Conservation (phyloP, 2,113 vertebrate genomes). For the Corapipo altera region DNA sequence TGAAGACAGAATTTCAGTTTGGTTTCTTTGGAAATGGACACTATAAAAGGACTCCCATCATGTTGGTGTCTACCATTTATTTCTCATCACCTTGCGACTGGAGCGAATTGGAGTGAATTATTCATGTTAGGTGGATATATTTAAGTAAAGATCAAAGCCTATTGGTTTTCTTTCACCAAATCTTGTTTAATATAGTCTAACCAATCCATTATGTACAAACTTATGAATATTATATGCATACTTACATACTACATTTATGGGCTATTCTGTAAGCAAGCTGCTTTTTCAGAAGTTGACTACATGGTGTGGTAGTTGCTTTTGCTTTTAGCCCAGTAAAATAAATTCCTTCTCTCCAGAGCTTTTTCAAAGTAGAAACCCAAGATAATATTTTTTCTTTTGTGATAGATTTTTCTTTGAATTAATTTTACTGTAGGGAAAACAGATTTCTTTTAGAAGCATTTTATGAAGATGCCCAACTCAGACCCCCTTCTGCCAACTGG, state of each 20-base stretch:
- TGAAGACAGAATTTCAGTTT: constrained; percentile 1
- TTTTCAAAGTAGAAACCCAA: background rate
- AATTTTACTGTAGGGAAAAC: background rate
- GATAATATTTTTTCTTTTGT: background rate
- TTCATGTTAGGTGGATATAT: background rate
- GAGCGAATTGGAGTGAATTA: background rate
- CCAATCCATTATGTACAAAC: background rate
- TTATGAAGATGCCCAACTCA: background rate
- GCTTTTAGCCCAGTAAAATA: background rate
- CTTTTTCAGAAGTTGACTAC: background rate
- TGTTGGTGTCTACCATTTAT: background rate
- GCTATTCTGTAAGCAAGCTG: background rate
- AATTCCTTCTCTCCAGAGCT: background rate
- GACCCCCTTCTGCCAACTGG: background rate
- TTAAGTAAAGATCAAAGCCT: background rate
- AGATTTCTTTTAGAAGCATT: background rate
- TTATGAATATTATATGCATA: background rate
- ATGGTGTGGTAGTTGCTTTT: background rate
- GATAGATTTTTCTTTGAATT: background rate
- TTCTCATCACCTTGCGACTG: background rate
- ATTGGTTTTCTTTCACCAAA: background rate
- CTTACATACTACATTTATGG: background rate
- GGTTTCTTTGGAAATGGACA: background rate
- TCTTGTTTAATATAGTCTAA: background rate
- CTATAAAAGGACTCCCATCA: background rate